These are phyloP conservation scores for Panthera tigris DNA, from an alignment of 2,113 vertebrate genomes.

Conservation along the genomic window DNA sequence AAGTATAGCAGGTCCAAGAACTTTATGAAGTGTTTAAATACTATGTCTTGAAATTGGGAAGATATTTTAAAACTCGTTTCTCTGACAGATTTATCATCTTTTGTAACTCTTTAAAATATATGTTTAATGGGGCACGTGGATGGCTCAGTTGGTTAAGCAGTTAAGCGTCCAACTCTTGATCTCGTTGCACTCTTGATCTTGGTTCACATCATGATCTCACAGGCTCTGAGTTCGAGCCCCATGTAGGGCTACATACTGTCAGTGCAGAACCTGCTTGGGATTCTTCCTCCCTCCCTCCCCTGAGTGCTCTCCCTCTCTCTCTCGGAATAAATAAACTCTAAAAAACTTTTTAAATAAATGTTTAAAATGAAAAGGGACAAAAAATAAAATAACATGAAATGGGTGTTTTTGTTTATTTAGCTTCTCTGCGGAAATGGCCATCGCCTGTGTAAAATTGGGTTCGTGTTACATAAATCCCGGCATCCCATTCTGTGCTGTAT, in stretches of 20 bases:
- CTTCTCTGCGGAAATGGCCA: not conserved
- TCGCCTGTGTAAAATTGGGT: not conserved
- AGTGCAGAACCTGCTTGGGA: too few species aligned
- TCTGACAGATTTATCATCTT: not conserved
- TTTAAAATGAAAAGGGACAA: not conserved
- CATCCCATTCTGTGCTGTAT: not conserved
- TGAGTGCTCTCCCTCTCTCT: too few species aligned
- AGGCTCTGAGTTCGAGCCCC: too few species aligned
- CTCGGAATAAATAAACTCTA: too few species aligned
- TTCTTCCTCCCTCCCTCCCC: too few species aligned
- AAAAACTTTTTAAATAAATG: not conserved
- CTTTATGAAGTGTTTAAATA: not conserved
- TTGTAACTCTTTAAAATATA: not conserved
- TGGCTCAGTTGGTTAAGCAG: too few species aligned
- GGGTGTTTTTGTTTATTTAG: not conserved
- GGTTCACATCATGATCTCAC: too few species aligned
- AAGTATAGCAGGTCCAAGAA: not conserved
- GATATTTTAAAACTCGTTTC: slow-evolving; percentile 9
- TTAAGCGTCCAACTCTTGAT: too few species aligned
- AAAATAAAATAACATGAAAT: not conserved
- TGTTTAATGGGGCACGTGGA: not conserved
- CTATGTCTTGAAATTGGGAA: not conserved
- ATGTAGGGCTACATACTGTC: too few species aligned
- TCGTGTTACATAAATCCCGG: not conserved
- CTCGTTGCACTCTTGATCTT: too few species aligned